These are phyloP conservation scores for Mycogona germanica DNA, from an alignment of 2,888 invertebrate genomes.

Conservation along the genomic window DNA sequence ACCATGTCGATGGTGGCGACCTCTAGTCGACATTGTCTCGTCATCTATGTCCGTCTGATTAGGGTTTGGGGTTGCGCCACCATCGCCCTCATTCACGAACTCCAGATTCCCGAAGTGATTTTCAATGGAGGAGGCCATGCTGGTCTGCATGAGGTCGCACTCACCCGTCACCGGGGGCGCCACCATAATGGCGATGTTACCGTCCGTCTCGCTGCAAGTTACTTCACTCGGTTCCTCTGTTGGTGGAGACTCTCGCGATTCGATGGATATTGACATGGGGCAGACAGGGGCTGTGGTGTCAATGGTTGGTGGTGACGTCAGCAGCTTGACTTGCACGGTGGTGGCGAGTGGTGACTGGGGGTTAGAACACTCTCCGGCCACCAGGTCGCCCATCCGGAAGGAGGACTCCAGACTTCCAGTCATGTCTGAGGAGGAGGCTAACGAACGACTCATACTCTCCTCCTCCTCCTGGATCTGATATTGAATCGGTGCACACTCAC, in stretches of 20 bases:
- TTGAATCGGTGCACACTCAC: no score
- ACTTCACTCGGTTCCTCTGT: neutral
- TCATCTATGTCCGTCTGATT: neutral
- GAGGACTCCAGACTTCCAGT: neutral
- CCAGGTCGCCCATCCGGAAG: neutral
- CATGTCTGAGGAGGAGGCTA: neutral
- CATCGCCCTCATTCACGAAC: slow-evolving; percentile 8
- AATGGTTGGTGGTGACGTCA: neutral
- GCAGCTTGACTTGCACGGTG: no score
- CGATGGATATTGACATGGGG: no score
- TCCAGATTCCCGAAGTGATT: slow-evolving; percentile 17
- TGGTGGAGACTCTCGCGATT: no score
- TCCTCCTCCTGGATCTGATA: slow-evolving; percentile 7
- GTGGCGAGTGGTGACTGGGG: no score
- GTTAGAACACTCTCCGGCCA: no score
- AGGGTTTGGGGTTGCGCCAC: neutral
- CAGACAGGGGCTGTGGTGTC: no score
- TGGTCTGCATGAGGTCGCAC: slow-evolving; percentile 13
- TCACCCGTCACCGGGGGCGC: neutral
- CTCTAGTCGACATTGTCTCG: neutral
- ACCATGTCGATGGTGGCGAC: slow-evolving; percentile 35
- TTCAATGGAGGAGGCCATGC: slow-evolving; percentile 18
- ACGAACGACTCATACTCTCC: neutral
- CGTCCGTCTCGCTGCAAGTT: neutral
- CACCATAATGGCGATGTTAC: no score